Evolutionary conservation across 2,888 invertebrate genomes (phyloP).

Genomic region (Rhamnusium bicolor): DNA sequence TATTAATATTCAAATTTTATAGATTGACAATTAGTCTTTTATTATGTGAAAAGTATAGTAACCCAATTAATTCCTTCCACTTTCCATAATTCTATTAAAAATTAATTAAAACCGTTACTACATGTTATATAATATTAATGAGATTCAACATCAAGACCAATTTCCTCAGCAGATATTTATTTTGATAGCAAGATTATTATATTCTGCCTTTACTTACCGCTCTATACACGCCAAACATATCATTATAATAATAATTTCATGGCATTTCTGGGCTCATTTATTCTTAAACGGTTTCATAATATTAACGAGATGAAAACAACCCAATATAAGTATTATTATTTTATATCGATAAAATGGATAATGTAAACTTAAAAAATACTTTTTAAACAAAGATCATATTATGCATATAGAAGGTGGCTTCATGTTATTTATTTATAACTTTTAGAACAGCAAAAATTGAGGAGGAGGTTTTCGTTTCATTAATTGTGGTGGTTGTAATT

Average conservation of each 20-base stretch:
- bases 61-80: constrained; percentile 2
- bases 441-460: too few species aligned
- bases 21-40: not conserved
- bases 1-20: constrained; percentile 3
- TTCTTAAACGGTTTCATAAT: constrained; percentile 47
- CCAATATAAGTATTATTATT: constrained; percentile 15
- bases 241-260: constrained; percentile 51
- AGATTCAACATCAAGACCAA: constrained; percentile 39
- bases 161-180: constrained; percentile 45
- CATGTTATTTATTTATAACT: too few species aligned
- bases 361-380: not conserved
- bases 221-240: constrained; percentile 45
- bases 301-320: constrained; percentile 47
- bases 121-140: constrained; percentile 46
- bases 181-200: constrained; percentile 48
- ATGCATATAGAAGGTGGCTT: too few species aligned
- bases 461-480: too few species aligned
- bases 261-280: constrained; percentile 49
- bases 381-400: not conserved
- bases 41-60: constrained; percentile 24
- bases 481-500: too few species aligned
- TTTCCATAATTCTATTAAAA: constrained; percentile 24
- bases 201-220: constrained; percentile 47
- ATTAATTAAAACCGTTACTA: constrained; percentile 11
- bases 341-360: not conserved